phyloP scores from a whole-genome alignment of 2,888 invertebrate genomes.

The Trachelus iudaicus region DNA sequence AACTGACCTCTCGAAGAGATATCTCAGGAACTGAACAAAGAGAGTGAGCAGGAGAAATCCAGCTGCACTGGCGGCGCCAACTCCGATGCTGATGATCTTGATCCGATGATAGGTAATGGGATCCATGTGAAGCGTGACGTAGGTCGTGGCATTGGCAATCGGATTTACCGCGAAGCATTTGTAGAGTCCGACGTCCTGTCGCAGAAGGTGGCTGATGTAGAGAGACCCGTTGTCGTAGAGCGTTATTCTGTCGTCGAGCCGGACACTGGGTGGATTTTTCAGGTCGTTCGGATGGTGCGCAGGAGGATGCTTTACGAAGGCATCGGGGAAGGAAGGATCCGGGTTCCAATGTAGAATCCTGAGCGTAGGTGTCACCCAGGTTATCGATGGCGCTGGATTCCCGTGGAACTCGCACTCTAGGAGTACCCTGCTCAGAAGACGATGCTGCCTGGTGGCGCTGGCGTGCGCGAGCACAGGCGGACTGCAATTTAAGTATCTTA shows the following conservation, averaged over 20 bases:
- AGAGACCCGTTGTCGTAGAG: slow-evolving; percentile 84
- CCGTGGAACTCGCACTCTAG: slow-evolving; percentile 83
- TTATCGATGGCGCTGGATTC: slow-evolving; percentile 82
- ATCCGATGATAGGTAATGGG: slow-evolving; percentile 86
- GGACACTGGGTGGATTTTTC: slow-evolving; percentile 58
- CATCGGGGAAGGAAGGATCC: slow-evolving; percentile 74
- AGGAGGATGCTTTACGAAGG: slow-evolving; percentile 75
- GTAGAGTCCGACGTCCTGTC: slow-evolving; percentile 87
- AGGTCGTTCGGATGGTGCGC: slow-evolving; percentile 71
- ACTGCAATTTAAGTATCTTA: slow-evolving; percentile 79
- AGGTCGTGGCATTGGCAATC: slow-evolving; percentile 80
- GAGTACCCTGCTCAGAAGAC: slow-evolving; percentile 75
- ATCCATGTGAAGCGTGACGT: slow-evolving; percentile 84
- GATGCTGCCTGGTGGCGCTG: slow-evolving; percentile 74
- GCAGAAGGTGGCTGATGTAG: slow-evolving; percentile 76
- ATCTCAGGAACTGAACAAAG: slow-evolving; percentile 79
- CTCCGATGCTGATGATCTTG: slow-evolving; percentile 84
- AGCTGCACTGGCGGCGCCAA: slow-evolving; percentile 83
- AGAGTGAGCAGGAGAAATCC: slow-evolving; percentile 84
- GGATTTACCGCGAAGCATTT: slow-evolving; percentile 88
- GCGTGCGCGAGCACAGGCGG: slow-evolving; percentile 72
- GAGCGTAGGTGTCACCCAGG: slow-evolving; percentile 85
- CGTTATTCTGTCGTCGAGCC: slow-evolving; percentile 70
- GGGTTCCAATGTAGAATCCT: slow-evolving; percentile 83
- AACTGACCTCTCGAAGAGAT: slow-evolving; percentile 77